Evolutionary conservation across 2,113 vertebrate genomes (phyloP).

Genomic region (Leptodactylus fuscus): DNA sequence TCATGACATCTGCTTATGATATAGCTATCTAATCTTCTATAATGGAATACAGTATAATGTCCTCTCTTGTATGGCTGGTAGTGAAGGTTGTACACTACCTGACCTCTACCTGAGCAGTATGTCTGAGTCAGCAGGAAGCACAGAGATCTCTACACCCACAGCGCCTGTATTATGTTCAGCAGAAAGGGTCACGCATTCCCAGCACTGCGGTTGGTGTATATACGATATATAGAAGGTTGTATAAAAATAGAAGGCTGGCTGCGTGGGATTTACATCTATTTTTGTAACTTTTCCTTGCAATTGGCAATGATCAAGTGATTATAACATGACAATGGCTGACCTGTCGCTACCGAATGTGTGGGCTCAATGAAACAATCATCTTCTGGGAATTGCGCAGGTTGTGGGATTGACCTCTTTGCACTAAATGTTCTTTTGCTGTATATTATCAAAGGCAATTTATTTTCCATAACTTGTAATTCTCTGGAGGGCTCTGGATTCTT

Average conservation of each 20-base stretch:
- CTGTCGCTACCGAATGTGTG: not conserved
- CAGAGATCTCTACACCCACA: not conserved
- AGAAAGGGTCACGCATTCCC: not conserved
- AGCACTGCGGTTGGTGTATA: not conserved
- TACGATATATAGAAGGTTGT: not conserved
- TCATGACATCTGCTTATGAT: not conserved
- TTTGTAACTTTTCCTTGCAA: not conserved
- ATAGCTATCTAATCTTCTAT: not conserved
- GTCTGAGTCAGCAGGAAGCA: not conserved
- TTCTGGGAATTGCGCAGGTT: not conserved
- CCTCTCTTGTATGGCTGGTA: not conserved
- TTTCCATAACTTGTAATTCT: not conserved
- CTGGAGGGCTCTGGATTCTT: not conserved
- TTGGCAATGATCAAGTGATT: not conserved
- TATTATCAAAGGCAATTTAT: not conserved
- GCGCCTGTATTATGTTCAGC: not conserved
- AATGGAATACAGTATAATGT: not conserved
- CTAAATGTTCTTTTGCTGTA: not conserved
- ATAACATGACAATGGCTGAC: not conserved
- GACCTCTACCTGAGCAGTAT: not conserved
- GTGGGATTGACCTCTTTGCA: not conserved
- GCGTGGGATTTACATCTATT: slow-evolving; percentile 27
- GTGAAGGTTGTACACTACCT: not conserved
- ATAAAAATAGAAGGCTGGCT: slow-evolving; percentile 24
- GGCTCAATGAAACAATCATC: not conserved